phyloP scores from a whole-genome alignment of 2,113 vertebrate species.

The Meles meles region DNA sequence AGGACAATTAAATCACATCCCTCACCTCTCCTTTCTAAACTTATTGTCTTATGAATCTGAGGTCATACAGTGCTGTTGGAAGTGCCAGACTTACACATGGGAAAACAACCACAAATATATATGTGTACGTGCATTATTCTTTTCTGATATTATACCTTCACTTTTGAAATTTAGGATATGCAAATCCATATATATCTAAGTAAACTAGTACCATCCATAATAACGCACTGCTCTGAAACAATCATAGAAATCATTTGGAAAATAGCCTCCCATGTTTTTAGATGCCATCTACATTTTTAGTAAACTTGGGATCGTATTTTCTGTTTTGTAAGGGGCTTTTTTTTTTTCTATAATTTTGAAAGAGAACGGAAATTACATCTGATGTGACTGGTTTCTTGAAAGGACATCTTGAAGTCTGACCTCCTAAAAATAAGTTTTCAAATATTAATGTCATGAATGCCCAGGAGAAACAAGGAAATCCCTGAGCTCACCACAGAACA shows the following conservation, averaged over 20 bases:
- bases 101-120: background rate
- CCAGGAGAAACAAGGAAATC: background rate
- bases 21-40: background rate
- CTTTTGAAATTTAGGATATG: conserved; percentile 11
- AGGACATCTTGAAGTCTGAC: background rate
- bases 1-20: background rate
- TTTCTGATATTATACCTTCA: background rate
- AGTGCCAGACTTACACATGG: background rate
- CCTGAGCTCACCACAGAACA: background rate
- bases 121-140: background rate
- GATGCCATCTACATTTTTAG: background rate
- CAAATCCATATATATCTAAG: background rate
- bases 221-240: background rate
- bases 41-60: background rate
- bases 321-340: background rate
- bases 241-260: conserved; percentile 6
- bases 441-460: background rate
- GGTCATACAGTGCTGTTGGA: background rate
- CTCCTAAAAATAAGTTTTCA: background rate
- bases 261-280: background rate
- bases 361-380: background rate
- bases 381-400: background rate
- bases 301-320: background rate
- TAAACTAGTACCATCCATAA: background rate
- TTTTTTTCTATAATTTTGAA: background rate